Evolutionary conservation across 1,140 invertebrate genomes (phyloP).

Genomic region (Lepidurus apus): DNA sequence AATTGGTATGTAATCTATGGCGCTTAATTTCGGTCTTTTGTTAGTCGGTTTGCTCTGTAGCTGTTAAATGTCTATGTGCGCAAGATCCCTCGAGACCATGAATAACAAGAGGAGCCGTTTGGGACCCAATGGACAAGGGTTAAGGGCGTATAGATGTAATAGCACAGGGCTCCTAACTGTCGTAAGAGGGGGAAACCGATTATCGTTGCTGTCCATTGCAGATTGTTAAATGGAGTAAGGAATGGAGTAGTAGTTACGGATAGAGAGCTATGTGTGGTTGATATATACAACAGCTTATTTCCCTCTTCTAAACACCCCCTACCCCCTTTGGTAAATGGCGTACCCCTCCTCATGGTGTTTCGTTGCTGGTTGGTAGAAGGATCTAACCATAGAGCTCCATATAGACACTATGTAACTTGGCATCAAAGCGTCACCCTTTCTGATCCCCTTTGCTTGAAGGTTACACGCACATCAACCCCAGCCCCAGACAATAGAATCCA

Average conservation of each 20-base stretch:
- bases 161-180: background rate
- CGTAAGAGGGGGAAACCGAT: background rate
- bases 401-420: too few species aligned
- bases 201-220: slow-evolving; percentile 18
- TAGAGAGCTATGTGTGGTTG: background rate
- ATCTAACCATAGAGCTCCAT: too few species aligned
- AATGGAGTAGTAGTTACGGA: background rate
- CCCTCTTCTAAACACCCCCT: background rate
- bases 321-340: too few species aligned
- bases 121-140: background rate
- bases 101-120: background rate
- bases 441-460: slow-evolving; percentile 2
- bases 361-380: too few species aligned
- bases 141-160: background rate
- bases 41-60: background rate
- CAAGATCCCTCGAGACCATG: background rate
- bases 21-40: background rate
- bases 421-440: background rate
- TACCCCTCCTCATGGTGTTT: too few species aligned
- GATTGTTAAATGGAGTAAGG: background rate
- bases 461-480: slow-evolving; percentile 8
- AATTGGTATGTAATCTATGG: background rate
- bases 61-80: slow-evolving; percentile 1
- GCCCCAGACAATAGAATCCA: slow-evolving; percentile 9
- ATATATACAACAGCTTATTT: slow-evolving; percentile 7